phyloP scores from a whole-genome alignment of 1,140 invertebrate species.

The Tribolium madens region DNA sequence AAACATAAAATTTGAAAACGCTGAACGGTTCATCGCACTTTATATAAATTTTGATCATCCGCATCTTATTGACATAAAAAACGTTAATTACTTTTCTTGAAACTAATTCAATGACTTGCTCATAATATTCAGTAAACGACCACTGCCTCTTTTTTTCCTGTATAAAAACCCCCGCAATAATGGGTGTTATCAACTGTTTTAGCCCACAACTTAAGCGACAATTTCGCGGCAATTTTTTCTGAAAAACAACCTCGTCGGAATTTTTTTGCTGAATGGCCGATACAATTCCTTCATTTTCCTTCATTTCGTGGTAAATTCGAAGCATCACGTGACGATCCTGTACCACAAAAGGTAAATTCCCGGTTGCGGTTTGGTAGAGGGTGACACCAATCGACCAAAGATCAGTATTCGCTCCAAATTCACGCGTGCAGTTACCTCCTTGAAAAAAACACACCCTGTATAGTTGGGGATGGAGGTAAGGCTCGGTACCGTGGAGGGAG shows the following conservation, averaged over 20 bases:
- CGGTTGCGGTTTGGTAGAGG: conserved; percentile 96
- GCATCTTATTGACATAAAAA: conserved; percentile 86
- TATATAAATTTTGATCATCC: conserved; percentile 78
- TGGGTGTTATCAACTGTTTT: conserved; percentile 88
- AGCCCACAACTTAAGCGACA: conserved; percentile 88
- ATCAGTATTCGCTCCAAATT: conserved; percentile 95
- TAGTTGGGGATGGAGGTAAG: conserved; percentile 98
- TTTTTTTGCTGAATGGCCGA: conserved; percentile 91
- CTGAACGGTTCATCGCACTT: conserved; percentile 82
- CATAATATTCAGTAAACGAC: conserved; percentile 95
- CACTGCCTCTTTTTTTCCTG: conserved; percentile 90
- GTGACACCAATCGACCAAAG: conserved; percentile 98
- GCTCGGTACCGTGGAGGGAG: conserved; percentile 96
- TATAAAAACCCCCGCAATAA: conserved; percentile 92
- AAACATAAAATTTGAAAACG: conserved; percentile 82
- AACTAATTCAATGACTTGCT: conserved; percentile 81
- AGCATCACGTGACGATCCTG: conserved; percentile 93
- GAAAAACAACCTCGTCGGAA: conserved; percentile 94
- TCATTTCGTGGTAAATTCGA: conserved; percentile 94
- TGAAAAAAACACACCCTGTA: conserved; percentile 93
- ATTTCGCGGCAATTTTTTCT: conserved; percentile 83
- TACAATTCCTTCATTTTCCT: conserved; percentile 95
- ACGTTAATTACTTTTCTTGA: conserved; percentile 78
- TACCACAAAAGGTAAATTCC: conserved; percentile 91
- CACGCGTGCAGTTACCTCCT: conserved; percentile 85